phyloP scores from a whole-genome alignment of 2,888 invertebrate species.

The Leptinotarsa haldemani region DNA sequence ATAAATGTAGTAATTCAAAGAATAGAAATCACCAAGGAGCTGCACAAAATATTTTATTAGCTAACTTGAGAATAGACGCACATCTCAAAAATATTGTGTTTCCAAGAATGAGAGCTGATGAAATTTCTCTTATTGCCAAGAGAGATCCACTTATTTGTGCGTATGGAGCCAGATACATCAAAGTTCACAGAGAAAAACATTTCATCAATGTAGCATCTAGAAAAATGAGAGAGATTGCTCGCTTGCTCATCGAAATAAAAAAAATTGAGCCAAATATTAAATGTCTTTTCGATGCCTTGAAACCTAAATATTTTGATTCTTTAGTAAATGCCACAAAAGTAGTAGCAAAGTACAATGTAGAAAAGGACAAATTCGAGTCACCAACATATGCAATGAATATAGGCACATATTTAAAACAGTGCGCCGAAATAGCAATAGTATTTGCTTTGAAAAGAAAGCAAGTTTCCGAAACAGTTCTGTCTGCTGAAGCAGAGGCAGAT shows the following conservation, averaged over 20 bases:
- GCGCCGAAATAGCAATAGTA: conserved; percentile 29
- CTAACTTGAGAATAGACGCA: conserved; percentile 26
- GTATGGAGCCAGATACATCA: conserved; percentile 41
- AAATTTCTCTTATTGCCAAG: conserved; percentile 19
- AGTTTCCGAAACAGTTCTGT: conserved; percentile 9
- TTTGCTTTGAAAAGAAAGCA: conserved; percentile 34
- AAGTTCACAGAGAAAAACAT: conserved; percentile 41
- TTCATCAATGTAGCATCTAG: conserved; percentile 32
- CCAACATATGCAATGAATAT: conserved; percentile 34
- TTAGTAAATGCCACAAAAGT: conserved; percentile 35
- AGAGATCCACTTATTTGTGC: conserved; percentile 18
- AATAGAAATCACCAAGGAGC: conserved; percentile 29
- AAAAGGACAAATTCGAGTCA: conserved; percentile 24
- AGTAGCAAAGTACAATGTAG: conserved; percentile 22
- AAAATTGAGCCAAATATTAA: conserved; percentile 26
- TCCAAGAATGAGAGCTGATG: conserved; percentile 20
- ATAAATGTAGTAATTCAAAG: conserved; percentile 36
- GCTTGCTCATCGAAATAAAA: conserved; percentile 26
- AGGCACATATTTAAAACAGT: conserved; percentile 28
- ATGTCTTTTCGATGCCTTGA: conserved; percentile 28
- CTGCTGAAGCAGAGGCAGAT: conserved; percentile 41
- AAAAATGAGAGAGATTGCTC: conserved; percentile 40
- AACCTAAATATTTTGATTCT: conserved; percentile 33
- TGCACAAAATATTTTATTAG: conserved; percentile 25
- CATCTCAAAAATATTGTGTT: conserved; percentile 18